phyloP scores from a whole-genome alignment of 2,797 vertebrate species.

The Hoplostethus mediterraneus region DNA sequence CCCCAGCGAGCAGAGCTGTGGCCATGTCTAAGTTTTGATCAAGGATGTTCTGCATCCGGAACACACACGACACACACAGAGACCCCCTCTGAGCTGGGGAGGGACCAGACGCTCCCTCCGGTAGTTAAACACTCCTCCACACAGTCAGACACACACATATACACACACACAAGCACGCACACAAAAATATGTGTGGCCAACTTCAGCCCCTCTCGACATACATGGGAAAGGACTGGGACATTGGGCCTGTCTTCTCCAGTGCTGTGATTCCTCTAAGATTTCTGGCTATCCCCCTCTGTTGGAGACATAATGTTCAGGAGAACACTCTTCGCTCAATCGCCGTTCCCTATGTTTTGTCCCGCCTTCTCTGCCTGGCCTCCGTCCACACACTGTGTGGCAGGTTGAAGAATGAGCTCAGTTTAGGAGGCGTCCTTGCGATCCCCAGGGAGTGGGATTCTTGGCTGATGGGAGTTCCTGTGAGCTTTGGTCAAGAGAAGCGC shows the following conservation, averaged over 20 bases:
- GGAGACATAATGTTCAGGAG: slow-evolving; percentile 40
- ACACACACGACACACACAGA: slow-evolving; percentile 51
- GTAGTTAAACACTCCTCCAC: slow-evolving; percentile 43
- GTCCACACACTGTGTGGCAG: slow-evolving; percentile 55
- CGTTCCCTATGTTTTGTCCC: slow-evolving; percentile 28
- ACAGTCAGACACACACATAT: slow-evolving; percentile 19
- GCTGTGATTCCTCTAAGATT: slow-evolving; percentile 24
- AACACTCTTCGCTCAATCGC: slow-evolving; percentile 1
- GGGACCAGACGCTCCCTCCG: slow-evolving; percentile 52
- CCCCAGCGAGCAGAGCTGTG: slow-evolving; percentile 96
- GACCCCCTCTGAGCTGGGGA: slow-evolving; percentile 29
- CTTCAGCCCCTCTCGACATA: slow-evolving; percentile 61
- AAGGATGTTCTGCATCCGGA: slow-evolving; percentile 97
- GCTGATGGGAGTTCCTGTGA: slow-evolving; percentile 35
- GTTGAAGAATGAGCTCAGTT: slow-evolving; percentile 64
- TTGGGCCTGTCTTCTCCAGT: slow-evolving; percentile 19
- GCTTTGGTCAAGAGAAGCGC: slow-evolving; percentile 30
- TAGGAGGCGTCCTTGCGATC: slow-evolving; percentile 49
- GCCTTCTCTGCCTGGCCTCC: slow-evolving; percentile 29
- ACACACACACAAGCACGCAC: not conserved
- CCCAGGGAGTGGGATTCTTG: slow-evolving; percentile 31
- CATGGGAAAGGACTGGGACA: slow-evolving; percentile 35
- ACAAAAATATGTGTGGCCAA: slow-evolving; percentile 34
- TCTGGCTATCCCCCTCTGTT: slow-evolving; percentile 15
- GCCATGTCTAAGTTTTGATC: slow-evolving; percentile 99